Percentiles rank a stretch among this genome's conserved stretches.
These are phyloP conservation scores for Spilogale gracilis DNA, from an alignment of 2,113 vertebrate species.

Conservation along the genomic window DNA sequence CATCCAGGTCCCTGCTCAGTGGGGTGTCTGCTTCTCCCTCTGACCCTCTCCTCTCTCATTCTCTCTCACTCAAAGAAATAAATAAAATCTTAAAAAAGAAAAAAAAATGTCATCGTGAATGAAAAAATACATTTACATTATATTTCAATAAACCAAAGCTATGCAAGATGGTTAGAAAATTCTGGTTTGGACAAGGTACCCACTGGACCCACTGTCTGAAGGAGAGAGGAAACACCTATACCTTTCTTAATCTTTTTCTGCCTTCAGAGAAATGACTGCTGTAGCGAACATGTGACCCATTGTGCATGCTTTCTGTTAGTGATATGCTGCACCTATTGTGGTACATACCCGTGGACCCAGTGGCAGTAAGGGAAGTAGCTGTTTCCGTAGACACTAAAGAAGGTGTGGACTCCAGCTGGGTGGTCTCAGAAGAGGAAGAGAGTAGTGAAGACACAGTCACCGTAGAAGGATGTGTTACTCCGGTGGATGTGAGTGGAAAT, in stretches of 20 bases:
- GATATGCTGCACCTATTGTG: neutral
- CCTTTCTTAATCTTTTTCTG: conserved; percentile 13
- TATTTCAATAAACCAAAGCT: conserved; percentile 29
- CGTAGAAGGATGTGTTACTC: conserved; percentile 17
- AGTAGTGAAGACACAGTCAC: conserved; percentile 22
- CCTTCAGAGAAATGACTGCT: conserved; percentile 27
- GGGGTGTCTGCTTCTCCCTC: too few species aligned
- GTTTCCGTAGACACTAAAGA: conserved; percentile 49
- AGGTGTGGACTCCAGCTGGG: neutral
- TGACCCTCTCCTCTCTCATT: too few species aligned
- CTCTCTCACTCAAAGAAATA: too few species aligned
- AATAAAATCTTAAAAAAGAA: too few species aligned
- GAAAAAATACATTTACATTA: conserved; percentile 39
- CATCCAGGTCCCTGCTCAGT: too few species aligned
- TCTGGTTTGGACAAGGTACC: neutral
- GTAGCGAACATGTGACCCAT: neutral
- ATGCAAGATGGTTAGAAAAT: neutral
- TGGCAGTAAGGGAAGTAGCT: neutral
- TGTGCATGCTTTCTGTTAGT: neutral
- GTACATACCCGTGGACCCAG: conserved; percentile 45
- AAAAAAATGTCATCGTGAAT: neutral
- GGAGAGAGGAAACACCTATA: neutral
- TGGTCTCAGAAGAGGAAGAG: conserved; percentile 54
- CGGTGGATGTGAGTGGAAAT: neutral
- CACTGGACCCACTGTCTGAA: conserved; percentile 9